Evolutionary conservation across 2,888 invertebrate genomes (phyloP).

Genomic region (Glyphotaelius pellucidus): DNA sequence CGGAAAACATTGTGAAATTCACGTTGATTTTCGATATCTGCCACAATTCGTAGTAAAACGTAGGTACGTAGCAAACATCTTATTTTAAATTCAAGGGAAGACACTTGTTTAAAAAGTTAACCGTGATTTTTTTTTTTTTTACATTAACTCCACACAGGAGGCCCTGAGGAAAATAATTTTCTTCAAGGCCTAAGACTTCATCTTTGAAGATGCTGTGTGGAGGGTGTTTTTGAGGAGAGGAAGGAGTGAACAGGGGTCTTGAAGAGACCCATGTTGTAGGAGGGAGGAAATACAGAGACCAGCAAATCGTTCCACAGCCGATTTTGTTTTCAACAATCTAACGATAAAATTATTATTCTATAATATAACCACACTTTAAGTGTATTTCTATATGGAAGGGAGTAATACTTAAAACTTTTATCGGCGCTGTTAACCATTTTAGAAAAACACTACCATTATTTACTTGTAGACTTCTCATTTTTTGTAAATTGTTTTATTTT

Average conservation of each 20-base stretch:
- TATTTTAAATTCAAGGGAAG: not conserved
- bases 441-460: not conserved
- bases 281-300: too few species aligned
- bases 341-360: not conserved
- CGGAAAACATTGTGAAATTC: too few species aligned
- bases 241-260: too few species aligned
- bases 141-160: too few species aligned
- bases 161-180: too few species aligned
- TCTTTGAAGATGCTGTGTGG: too few species aligned
- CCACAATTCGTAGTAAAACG: not conserved
- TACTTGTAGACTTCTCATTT: not conserved
- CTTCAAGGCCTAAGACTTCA: too few species aligned
- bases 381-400: not conserved
- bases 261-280: too few species aligned
- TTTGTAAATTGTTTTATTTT: not conserved
- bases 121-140: too few species aligned
- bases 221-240: too few species aligned
- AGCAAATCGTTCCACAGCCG: too few species aligned
- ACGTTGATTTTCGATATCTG: too few species aligned
- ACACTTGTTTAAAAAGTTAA: not conserved
- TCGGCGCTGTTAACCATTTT: not conserved
- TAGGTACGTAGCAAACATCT: not conserved
- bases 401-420: not conserved
- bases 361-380: not conserved
- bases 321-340: not conserved